These are phyloP conservation scores for Phania funesta DNA, from an alignment of 2,888 invertebrate genomes.

Conservation along the genomic window DNA sequence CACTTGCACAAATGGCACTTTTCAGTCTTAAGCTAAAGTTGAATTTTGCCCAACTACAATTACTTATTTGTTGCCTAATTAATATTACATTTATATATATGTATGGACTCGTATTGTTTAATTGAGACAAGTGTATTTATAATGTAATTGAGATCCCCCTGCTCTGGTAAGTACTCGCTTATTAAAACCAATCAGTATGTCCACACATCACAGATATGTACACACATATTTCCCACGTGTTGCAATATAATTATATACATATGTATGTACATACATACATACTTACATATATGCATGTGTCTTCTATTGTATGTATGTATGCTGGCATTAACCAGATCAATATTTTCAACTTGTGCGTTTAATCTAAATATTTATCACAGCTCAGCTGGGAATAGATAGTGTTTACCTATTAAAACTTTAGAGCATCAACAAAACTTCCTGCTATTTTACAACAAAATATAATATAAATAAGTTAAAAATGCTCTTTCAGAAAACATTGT, in stretches of 20 bases:
- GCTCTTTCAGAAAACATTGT: constrained; percentile 39
- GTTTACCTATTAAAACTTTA: constrained; percentile 43
- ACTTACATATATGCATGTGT: too few species aligned
- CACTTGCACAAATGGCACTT: too few species aligned
- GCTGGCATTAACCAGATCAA: neutral
- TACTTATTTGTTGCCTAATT: too few species aligned
- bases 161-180: too few species aligned
- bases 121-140: too few species aligned
- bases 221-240: constrained; percentile 40
- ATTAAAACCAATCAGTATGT: too few species aligned
- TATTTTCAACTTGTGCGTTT: neutral
- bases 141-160: too few species aligned
- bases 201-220: too few species aligned
- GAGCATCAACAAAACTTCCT: constrained; percentile 26
- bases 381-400: constrained; percentile 53
- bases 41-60: too few species aligned
- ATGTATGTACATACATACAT: neutral
- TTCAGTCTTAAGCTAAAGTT: too few species aligned
- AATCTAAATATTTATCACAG: constrained; percentile 22
- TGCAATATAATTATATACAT: neutral
- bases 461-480: constrained; percentile 30
- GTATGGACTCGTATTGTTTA: too few species aligned
- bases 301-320: neutral
- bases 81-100: too few species aligned
- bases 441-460: constrained; percentile 22